A percentile compares a stretch with the other conserved stretches of the same genome.
Conservation (phyloP, 2,888 invertebrate species). For the Trisateles emortualis region DNA sequence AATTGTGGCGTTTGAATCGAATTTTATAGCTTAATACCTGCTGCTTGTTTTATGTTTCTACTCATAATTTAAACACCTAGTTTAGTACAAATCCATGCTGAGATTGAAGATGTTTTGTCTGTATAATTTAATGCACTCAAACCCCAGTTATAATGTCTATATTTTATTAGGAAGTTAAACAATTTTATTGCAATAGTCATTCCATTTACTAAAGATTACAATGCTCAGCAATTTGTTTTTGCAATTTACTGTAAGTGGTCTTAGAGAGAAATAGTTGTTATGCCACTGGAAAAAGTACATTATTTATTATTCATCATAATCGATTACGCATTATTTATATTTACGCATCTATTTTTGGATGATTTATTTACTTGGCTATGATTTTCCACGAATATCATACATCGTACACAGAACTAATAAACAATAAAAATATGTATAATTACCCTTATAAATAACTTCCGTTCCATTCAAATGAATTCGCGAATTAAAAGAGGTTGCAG, state of each 20-base stretch:
- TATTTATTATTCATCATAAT: no score
- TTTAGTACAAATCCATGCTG: constrained; percentile 28
- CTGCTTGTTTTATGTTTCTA: constrained; percentile 55
- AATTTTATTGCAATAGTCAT: not conserved
- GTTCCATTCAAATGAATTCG: no score
- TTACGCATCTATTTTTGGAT: no score
- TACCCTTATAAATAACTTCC: no score
- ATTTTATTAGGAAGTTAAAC: not conserved
- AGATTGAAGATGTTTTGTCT: constrained; percentile 13
- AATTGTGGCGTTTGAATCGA: constrained; percentile 64
- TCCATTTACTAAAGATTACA: not conserved
- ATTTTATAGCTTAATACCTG: constrained; percentile 61
- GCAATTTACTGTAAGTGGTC: not conserved
- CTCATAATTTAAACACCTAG: constrained; percentile 44
- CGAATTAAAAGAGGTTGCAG: no score
- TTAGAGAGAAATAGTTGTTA: no score
- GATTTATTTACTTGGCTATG: no score
- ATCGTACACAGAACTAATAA: no score
- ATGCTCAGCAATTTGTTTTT: not conserved
- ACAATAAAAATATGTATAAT: no score
- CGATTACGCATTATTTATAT: no score
- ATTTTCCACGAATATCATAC: no score
- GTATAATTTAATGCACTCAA: not conserved
- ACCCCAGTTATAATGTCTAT: not conserved
- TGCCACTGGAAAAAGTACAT: no score